Percentiles rank a stretch among this genome's conserved stretches.
Evolutionary conservation across 2,797 vertebrate genomes (phyloP).

Genomic region (Trachops cirrhosus): DNA sequence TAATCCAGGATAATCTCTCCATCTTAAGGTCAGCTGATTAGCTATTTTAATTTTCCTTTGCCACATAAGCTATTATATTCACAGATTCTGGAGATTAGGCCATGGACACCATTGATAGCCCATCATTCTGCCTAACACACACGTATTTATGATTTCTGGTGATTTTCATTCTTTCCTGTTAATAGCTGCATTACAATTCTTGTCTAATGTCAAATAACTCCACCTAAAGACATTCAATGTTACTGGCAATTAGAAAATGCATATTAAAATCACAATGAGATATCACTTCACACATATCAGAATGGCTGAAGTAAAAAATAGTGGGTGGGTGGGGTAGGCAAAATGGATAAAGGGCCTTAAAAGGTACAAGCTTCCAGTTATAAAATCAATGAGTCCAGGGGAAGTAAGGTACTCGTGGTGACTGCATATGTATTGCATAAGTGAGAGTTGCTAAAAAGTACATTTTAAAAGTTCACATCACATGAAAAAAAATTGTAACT

Average conservation of each 20-base stretch:
- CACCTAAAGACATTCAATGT: background rate
- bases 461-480: background rate
- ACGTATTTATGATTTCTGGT: too few species aligned
- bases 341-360: background rate
- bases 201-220: background rate
- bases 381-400: background rate
- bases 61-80: too few species aligned
- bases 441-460: background rate
- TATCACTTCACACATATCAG: background rate
- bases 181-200: too few species aligned
- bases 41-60: too few species aligned
- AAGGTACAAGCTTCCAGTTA: background rate
- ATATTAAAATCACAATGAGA: background rate
- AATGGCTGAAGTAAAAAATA: background rate
- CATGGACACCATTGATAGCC: too few species aligned
- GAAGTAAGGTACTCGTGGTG: background rate
- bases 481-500: background rate
- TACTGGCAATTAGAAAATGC: background rate
- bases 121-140: too few species aligned
- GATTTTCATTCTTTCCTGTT: too few species aligned
- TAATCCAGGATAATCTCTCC: background rate
- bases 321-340: background rate
- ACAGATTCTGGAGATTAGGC: too few species aligned
- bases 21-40: too few species aligned
- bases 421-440: background rate